Evolutionary conservation across 2,888 invertebrate species (phyloP).

Genomic region (Euspilapteryx auroguttella): DNA sequence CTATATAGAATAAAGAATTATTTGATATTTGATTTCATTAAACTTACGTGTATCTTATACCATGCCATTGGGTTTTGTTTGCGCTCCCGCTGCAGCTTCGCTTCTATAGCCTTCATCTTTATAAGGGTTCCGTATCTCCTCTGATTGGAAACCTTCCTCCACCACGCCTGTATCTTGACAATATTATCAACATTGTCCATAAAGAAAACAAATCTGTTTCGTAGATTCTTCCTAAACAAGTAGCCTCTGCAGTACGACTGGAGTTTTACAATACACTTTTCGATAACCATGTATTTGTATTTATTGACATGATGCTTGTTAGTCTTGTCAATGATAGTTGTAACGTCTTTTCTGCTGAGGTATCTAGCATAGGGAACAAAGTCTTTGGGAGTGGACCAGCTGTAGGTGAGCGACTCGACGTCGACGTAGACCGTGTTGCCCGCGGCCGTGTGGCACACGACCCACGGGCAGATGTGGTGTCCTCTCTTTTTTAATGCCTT

Average conservation of each 20-base stretch:
- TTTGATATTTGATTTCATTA: not conserved
- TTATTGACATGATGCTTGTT: conserved; percentile 42
- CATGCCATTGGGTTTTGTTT: conserved; percentile 43
- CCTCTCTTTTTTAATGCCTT: conserved; percentile 42
- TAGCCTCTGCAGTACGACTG: conserved; percentile 66
- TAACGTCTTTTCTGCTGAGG: conserved; percentile 42
- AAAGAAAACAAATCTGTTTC: conserved; percentile 33
- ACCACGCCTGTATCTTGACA: conserved; percentile 65
- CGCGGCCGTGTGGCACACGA: conserved; percentile 48
- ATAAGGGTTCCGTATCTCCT: conserved; percentile 40
- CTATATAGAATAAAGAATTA: conserved; percentile 3
- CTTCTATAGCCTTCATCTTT: conserved; percentile 38
- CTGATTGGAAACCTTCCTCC: conserved; percentile 53
- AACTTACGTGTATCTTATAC: conserved; percentile 53
- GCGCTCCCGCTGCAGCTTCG: conserved; percentile 29
- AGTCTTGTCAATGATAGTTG: conserved; percentile 34
- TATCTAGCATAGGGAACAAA: conserved; percentile 50
- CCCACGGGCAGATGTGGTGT: conserved; percentile 48
- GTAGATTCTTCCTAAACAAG: conserved; percentile 49
- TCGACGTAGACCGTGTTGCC: conserved; percentile 57
- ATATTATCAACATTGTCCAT: conserved; percentile 36
- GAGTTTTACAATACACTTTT: conserved; percentile 47
- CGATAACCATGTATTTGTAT: conserved; percentile 33
- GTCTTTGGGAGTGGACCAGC: conserved; percentile 54
- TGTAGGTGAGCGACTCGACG: conserved; percentile 48